These are phyloP conservation scores for Harpagifer antarcticus DNA, from an alignment of 2,797 vertebrate genomes.

Conservation along the genomic window DNA sequence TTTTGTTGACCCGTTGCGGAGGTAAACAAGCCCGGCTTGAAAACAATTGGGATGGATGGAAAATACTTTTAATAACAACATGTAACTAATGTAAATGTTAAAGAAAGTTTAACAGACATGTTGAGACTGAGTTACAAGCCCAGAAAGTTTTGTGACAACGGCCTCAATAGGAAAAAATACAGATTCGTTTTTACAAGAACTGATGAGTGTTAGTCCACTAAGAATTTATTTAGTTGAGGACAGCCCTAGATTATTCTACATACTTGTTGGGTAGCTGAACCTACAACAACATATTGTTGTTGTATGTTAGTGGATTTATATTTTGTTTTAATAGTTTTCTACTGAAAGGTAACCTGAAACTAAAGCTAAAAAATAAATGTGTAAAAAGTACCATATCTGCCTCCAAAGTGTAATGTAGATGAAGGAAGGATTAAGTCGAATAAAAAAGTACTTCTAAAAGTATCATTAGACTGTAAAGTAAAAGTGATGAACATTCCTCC, in stretches of 20 bases:
- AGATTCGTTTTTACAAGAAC: too few relatives aligned
- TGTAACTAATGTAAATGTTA: neutral
- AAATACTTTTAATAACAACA: neutral
- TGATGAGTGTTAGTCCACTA: too few relatives aligned
- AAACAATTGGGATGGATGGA: slow-evolving; percentile 17
- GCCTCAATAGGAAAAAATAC: neutral
- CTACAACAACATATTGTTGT: too few relatives aligned
- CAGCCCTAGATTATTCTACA: too few relatives aligned
- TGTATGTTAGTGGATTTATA: neutral
- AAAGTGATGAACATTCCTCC: neutral
- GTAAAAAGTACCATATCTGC: neutral
- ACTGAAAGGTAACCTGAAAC: neutral
- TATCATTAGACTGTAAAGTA: too few relatives aligned
- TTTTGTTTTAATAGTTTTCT: neutral
- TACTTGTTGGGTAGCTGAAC: too few relatives aligned
- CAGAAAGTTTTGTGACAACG: neutral
- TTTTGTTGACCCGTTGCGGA: neutral
- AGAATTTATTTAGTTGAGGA: too few relatives aligned
- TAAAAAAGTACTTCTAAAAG: too few relatives aligned
- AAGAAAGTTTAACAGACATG: neutral
- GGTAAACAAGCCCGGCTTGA: slow-evolving; percentile 23
- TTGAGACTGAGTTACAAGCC: neutral
- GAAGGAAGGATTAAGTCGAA: neutral
- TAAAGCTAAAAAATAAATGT: neutral
- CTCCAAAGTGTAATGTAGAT: neutral